phyloP scores from a whole-genome alignment of 2,113 vertebrate species.

The Elgaria multicarinata region DNA sequence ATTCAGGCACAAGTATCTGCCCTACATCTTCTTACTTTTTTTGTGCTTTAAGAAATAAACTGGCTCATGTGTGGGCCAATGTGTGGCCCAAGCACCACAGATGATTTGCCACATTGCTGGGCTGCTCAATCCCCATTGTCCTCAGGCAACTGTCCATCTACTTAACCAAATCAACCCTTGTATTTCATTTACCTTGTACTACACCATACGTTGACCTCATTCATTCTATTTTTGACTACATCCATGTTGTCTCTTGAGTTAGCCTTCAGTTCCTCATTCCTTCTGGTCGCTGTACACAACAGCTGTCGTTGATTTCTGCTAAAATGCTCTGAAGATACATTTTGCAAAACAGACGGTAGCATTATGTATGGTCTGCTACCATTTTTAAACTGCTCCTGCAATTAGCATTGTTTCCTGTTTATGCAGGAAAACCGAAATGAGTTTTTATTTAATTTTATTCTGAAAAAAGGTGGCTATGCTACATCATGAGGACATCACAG shows the following conservation, averaged over 20 bases:
- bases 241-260: not conserved
- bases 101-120: not conserved
- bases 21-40: not conserved
- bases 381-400: constrained; percentile 7
- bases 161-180: constrained; percentile 4
- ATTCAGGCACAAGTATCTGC: no score
- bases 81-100: not conserved
- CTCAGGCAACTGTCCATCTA: constrained; percentile 7
- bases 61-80: not conserved
- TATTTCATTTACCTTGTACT: not conserved
- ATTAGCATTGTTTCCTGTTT: not conserved
- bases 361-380: not conserved
- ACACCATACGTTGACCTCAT: not conserved
- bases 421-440: rapidly evolving
- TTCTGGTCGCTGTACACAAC: not conserved
- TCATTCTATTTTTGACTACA: constrained; percentile 1
- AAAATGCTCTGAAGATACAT: constrained; percentile 1
- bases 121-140: constrained; percentile 12
- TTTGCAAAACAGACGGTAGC: not conserved
- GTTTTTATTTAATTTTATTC: not conserved
- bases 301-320: constrained; percentile 25
- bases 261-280: not conserved
- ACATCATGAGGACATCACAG: not conserved
- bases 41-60: not conserved
- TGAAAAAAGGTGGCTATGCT: not conserved